Percentiles rank a stretch among this genome's conserved stretches.
Evolutionary conservation across 1,140 invertebrate species (phyloP).

Genomic region (Cotesia chilonis): DNA sequence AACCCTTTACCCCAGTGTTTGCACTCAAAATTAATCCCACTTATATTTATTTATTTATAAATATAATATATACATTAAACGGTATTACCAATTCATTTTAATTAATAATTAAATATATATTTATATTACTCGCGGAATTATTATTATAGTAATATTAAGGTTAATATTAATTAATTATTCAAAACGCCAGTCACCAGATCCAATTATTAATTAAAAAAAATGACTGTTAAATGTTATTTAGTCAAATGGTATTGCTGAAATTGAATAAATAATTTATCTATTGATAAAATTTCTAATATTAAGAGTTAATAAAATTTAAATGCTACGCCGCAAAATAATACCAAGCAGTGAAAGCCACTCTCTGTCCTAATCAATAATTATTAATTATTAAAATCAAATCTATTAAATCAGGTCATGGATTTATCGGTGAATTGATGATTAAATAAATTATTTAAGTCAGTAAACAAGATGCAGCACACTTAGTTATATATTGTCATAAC

Average conservation of each 20-base stretch:
- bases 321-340: background rate
- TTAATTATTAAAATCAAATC: slow-evolving; percentile 7
- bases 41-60: slow-evolving; percentile 36
- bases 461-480: background rate
- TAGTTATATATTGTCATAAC: background rate
- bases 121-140: no score
- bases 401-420: slow-evolving; percentile 1
- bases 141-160: no score
- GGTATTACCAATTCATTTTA: slow-evolving; percentile 3
- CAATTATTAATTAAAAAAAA: no score
- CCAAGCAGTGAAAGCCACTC: slow-evolving; percentile 40
- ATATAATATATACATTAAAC: slow-evolving; percentile 6
- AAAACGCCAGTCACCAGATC: no score
- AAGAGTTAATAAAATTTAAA: background rate
- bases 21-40: slow-evolving; percentile 44
- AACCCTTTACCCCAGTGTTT: slow-evolving; percentile 59
- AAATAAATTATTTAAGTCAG: background rate
- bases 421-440: no score
- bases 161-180: no score
- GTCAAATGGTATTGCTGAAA: slow-evolving; percentile 1
- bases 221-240: no score
- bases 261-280: slow-evolving; percentile 3
- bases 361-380: slow-evolving; percentile 3
- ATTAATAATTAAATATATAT: background rate
- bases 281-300: background rate